Evolutionary conservation across 92 coral and sea anemone species (phyloP).

Genomic region (Diadumene lineata): DNA sequence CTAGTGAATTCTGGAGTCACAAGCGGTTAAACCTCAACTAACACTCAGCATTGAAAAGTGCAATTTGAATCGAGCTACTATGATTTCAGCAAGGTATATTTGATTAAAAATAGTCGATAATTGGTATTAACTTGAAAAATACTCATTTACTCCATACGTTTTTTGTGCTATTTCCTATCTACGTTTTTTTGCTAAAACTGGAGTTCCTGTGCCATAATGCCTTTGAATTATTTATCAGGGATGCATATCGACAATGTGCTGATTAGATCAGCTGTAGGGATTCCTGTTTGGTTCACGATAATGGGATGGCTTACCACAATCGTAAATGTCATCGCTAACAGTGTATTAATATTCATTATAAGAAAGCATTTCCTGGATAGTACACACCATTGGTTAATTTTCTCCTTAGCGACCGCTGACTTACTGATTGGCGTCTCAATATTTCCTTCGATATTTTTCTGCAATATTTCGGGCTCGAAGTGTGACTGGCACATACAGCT

Average conservation of each 20-base stretch:
- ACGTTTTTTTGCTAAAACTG: too few species aligned
- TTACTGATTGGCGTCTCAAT: conserved; percentile 36
- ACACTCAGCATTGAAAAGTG: too few species aligned
- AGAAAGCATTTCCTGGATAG: conserved; percentile 37
- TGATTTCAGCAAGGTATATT: too few species aligned
- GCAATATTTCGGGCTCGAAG: not conserved
- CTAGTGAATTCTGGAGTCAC: too few species aligned
- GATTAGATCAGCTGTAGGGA: not conserved
- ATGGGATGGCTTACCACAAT: conserved; percentile 21
- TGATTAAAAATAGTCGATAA: too few species aligned
- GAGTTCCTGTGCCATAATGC: too few species aligned
- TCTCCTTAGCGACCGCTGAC: conserved; percentile 48
- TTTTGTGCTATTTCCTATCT: too few species aligned
- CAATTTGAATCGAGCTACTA: too few species aligned
- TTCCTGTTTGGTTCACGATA: conserved; percentile 9
- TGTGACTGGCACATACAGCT: conserved; percentile 11
- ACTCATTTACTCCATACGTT: too few species aligned
- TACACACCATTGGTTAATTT: conserved; percentile 33
- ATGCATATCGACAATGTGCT: not conserved
- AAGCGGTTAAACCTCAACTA: too few species aligned
- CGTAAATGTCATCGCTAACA: conserved; percentile 42
- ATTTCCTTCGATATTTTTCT: conserved; percentile 7
- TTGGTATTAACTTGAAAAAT: too few species aligned
- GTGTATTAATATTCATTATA: conserved; percentile 40
- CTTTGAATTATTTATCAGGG: not conserved